These are phyloP conservation scores for Physocephala rufipes DNA, from an alignment of 2,888 invertebrate genomes.

Conservation along the genomic window DNA sequence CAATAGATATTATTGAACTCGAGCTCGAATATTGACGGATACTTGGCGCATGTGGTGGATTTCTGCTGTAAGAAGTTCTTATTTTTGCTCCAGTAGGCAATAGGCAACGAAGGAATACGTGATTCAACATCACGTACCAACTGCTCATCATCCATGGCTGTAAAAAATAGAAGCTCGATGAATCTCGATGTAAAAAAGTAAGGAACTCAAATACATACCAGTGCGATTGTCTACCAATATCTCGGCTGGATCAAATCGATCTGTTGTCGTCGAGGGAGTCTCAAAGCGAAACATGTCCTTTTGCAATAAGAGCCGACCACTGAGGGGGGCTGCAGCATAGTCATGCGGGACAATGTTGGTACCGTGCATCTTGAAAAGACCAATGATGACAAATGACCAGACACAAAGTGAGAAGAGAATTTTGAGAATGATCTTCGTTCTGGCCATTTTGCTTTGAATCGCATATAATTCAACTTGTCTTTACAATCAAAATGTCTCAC, in stretches of 20 bases:
- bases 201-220: slow-evolving; percentile 53
- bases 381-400: slow-evolving; percentile 65
- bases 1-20: slow-evolving; percentile 94
- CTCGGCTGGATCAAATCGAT: slow-evolving; percentile 64
- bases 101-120: slow-evolving; percentile 83
- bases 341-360: slow-evolving; percentile 63
- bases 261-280: slow-evolving; percentile 65
- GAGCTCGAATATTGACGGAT: slow-evolving; percentile 88
- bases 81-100: slow-evolving; percentile 85
- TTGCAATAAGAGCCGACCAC: slow-evolving; percentile 63
- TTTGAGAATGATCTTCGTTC: slow-evolving; percentile 64
- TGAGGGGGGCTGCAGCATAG: slow-evolving; percentile 60
- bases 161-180: slow-evolving; percentile 1
- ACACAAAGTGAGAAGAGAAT: slow-evolving; percentile 65
- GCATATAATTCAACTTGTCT: too few species aligned
- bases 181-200: background rate
- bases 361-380: slow-evolving; percentile 64
- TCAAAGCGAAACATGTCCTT: slow-evolving; percentile 62
- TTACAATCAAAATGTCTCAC: too few species aligned
- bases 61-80: slow-evolving; percentile 73
- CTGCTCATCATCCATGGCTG: slow-evolving; percentile 73
- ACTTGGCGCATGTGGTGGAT: slow-evolving; percentile 78
- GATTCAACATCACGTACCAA: slow-evolving; percentile 81
- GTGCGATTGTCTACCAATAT: slow-evolving; percentile 66
- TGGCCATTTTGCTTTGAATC: slow-evolving; percentile 55